Percentiles rank a stretch among this genome's conserved stretches.
Evolutionary conservation across 2,888 invertebrate species (phyloP).

Genomic region (Philopedon plagiatum): DNA sequence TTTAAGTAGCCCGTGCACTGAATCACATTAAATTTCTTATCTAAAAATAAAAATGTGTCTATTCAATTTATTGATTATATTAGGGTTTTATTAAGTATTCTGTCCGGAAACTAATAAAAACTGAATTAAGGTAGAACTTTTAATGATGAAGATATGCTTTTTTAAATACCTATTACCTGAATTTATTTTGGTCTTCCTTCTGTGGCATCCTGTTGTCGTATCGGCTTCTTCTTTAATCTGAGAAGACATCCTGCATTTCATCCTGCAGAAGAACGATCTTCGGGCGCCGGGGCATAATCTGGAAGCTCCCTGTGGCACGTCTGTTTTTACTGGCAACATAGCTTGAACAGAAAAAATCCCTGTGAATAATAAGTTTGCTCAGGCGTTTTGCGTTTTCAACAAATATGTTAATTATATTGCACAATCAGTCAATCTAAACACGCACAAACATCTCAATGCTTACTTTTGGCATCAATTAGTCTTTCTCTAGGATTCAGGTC

Average conservation of each 20-base stretch:
- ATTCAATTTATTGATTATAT: too few species aligned
- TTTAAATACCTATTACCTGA: too few species aligned
- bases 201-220: conserved; percentile 74
- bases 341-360: conserved; percentile 76
- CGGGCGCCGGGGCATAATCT: conserved; percentile 88
- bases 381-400: too few species aligned
- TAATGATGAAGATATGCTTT: too few species aligned
- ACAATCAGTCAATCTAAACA: too few species aligned
- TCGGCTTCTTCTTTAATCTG: conserved; percentile 84
- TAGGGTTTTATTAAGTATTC: not conserved
- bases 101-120: too few species aligned
- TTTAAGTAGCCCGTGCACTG: conserved; percentile 95
- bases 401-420: too few species aligned
- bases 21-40: conserved; percentile 89
- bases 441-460: too few species aligned
- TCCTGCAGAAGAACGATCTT: conserved; percentile 93
- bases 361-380: too few species aligned
- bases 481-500: conserved; percentile 91
- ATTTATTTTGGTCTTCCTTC: conserved; percentile 75
- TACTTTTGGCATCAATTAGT: conserved; percentile 94
- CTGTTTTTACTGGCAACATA: conserved; percentile 92
- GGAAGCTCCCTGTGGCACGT: conserved; percentile 81
- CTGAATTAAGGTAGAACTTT: too few species aligned
- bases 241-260: conserved; percentile 82
- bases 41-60: conserved; percentile 69